Conservation (phyloP, 1,140 invertebrate species). For the Sitobion miscanthi region DNA sequence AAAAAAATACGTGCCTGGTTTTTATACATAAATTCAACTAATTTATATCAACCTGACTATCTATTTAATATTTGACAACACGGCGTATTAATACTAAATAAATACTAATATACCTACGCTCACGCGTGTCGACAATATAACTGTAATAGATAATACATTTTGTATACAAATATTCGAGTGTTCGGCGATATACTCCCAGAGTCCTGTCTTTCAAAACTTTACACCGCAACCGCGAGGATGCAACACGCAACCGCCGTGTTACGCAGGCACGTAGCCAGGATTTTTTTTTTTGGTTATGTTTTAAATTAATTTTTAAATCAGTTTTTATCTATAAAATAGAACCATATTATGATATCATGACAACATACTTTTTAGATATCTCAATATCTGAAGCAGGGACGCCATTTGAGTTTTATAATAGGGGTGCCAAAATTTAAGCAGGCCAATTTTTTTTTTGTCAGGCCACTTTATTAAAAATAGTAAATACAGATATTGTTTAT, state of each 20-base stretch:
- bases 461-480: too few species aligned
- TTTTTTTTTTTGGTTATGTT: background rate
- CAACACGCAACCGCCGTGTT: background rate
- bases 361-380: background rate
- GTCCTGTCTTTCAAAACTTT: background rate
- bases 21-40: background rate
- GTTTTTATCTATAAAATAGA: background rate
- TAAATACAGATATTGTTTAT: too few species aligned
- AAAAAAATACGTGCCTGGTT: too few species aligned
- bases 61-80: background rate
- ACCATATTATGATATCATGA: background rate
- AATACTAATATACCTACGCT: background rate
- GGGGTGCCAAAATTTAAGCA: too few species aligned
- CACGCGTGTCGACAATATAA: background rate
- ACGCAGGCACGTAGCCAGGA: background rate
- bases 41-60: too few species aligned
- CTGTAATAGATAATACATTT: background rate
- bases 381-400: too few species aligned
- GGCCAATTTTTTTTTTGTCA: too few species aligned
- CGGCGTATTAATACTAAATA: background rate
- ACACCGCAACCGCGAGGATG: background rate
- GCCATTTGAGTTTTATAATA: too few species aligned
- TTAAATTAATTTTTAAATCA: background rate
- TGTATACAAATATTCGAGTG: background rate
- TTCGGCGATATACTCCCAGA: background rate